A percentile compares a stretch with the other conserved stretches of the same genome.
phyloP scores from a whole-genome alignment of 2,888 invertebrate species.

The Drosophila buzzatii region DNA sequence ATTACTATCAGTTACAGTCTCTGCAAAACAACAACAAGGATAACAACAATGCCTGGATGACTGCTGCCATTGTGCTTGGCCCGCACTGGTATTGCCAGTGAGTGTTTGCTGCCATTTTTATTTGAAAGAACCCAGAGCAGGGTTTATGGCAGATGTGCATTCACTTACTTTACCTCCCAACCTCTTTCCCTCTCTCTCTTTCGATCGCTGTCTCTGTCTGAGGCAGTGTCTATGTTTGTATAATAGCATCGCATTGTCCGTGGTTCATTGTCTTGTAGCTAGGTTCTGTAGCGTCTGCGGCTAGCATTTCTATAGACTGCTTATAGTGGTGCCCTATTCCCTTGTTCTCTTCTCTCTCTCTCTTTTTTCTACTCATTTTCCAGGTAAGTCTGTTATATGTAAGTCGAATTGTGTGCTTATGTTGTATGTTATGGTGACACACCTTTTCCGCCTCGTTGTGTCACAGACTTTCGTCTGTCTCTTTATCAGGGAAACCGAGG shows the following conservation, averaged over 20 bases:
- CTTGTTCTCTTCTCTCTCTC: background rate
- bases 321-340: constrained; percentile 7
- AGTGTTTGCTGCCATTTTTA: constrained; percentile 78
- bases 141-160: constrained; percentile 70
- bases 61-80: constrained; percentile 51
- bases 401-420: constrained; percentile 23
- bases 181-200: constrained; percentile 12
- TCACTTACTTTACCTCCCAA: constrained; percentile 16
- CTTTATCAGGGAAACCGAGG: constrained; percentile 11
- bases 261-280: constrained; percentile 66
- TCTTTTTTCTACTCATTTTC: background rate
- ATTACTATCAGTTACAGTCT: constrained; percentile 76
- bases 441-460: constrained; percentile 11
- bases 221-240: constrained; percentile 22
- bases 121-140: constrained; percentile 57
- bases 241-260: constrained; percentile 37
- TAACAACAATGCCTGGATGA: constrained; percentile 42
- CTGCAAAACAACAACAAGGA: constrained; percentile 31
- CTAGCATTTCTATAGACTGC: constrained; percentile 55
- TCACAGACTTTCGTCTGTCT: constrained; percentile 2
- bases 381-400: constrained; percentile 34
- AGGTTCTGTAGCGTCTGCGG: constrained; percentile 64
- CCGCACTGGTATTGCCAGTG: constrained; percentile 35
- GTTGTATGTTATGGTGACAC: constrained; percentile 18
- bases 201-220: constrained; percentile 31